Evolutionary conservation across 64 coral and sea anemone genomes (phyloP).

Genomic region (Stichodactyla mertensii): DNA sequence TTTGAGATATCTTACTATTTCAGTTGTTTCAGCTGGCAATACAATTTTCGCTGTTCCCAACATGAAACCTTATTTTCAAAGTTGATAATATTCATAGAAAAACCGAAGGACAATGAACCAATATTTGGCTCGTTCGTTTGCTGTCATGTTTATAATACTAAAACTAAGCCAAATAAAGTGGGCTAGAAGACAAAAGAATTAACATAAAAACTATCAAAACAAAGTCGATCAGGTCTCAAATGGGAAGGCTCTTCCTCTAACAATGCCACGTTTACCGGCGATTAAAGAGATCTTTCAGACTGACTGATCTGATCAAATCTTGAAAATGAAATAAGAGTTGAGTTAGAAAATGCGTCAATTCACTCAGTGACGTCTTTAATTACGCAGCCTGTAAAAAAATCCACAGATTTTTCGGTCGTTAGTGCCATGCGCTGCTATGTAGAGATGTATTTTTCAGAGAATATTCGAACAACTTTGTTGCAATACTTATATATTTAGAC

Average conservation of each 20-base stretch:
- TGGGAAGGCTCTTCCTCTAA: too few species aligned
- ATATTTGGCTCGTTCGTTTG: not conserved
- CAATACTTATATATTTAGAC: not conserved
- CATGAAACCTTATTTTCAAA: not conserved
- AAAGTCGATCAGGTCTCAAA: not conserved
- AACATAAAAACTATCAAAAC: not conserved
- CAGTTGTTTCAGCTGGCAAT: not conserved
- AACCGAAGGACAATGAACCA: not conserved
- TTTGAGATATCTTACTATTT: not conserved
- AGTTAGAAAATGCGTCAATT: too few species aligned
- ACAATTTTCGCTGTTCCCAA: not conserved
- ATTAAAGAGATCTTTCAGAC: too few species aligned
- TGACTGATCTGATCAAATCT: too few species aligned
- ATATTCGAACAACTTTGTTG: not conserved
- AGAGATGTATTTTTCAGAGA: not conserved
- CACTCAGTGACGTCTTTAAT: too few species aligned
- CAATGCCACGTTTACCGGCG: too few species aligned
- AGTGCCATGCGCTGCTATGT: too few species aligned
- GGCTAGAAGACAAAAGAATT: not conserved
- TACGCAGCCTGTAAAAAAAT: not conserved
- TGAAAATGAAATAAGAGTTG: too few species aligned
- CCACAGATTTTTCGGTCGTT: not conserved
- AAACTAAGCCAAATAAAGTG: not conserved
- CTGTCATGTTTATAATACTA: not conserved
- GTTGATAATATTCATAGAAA: not conserved